These are phyloP conservation scores for Pandemis cinnamomeana DNA, from an alignment of 2,888 invertebrate species.

Conservation along the genomic window DNA sequence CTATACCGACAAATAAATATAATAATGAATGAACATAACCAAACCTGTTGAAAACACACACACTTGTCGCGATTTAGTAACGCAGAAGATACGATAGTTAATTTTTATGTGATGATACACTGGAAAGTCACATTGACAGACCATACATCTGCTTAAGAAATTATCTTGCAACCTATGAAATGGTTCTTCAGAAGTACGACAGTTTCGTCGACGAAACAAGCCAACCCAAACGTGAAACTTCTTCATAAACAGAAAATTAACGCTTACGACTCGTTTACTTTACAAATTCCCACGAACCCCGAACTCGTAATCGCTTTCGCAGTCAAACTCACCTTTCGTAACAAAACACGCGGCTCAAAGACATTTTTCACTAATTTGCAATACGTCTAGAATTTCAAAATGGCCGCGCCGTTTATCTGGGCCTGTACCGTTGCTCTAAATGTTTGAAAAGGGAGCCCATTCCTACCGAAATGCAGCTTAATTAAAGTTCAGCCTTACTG, in stretches of 20 bases:
- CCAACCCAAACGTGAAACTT: too few relatives aligned
- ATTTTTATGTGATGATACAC: too few relatives aligned
- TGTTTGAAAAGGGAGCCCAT: slow-evolving; percentile 74
- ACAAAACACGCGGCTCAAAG: slow-evolving; percentile 18
- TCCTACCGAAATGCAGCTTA: slow-evolving; percentile 77
- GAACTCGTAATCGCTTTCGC: background rate
- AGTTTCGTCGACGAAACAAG: too few relatives aligned
- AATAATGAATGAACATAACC: too few relatives aligned
- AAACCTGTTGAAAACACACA: too few relatives aligned
- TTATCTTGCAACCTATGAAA: too few relatives aligned
- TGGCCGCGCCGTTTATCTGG: slow-evolving; percentile 33
- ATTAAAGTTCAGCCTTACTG: slow-evolving; percentile 76
- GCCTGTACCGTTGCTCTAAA: slow-evolving; percentile 54
- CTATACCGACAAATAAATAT: too few relatives aligned
- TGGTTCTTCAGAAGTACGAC: too few relatives aligned
- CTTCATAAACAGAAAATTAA: background rate
- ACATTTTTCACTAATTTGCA: slow-evolving; percentile 31
- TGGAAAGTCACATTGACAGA: too few relatives aligned
- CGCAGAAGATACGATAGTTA: too few relatives aligned
- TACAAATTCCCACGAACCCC: background rate
- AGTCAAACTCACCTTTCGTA: slow-evolving; percentile 21
- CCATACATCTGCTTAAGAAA: too few relatives aligned
- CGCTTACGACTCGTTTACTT: background rate
- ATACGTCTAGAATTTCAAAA: slow-evolving; percentile 40
- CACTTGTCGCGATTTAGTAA: too few relatives aligned